Base-by-base conservation (phyloP, 2,888 invertebrate species). In the Nymphalis urticae region DNA sequence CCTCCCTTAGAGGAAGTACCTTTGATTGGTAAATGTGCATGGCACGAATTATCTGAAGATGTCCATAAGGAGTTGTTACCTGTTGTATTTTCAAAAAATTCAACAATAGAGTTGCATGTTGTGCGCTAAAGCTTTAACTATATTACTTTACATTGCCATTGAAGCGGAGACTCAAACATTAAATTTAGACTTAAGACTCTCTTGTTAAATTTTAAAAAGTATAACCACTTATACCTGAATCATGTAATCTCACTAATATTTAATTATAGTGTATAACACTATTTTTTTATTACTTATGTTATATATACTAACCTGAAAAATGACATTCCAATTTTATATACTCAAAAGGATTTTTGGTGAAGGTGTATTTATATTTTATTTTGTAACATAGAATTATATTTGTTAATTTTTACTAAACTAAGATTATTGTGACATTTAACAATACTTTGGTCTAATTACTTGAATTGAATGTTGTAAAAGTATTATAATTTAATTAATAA, bases 1-100 rank as follows among this genome's bases (percentile, higher is more conserved):
- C 94, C 96, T 48, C 96, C 97, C 0, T 89, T 98, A 42, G 98
- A 98, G 89, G 97, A 97, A 82, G 97, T 97, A 0, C 95, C 96
- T 13, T 94, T 97, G 6, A 96, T 96, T 80, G 97, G 97, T 68
- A 97, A 97, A 87, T 98, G 97, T 89, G 95, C 96, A 17, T 98
- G 98, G 98, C 96, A 97, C 77, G 97, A 97, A 87, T 87, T 97
- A 56, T 94, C 95, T 42, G 92, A 93, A 77, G 94, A 95, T 56
- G 86, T 96, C 48, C 96, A 96, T 63, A 95, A 95, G 70, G 93
- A 93, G 74, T 85, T 98, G 64, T 90, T 96, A 17, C 87, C 94
- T 24, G 94, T 96, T 76, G 93, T 97, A 72, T 94, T 95, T 61
- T 91, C 93, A 69, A 96, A 96, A 82, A 95, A 97, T 86, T 95